Base-by-base conservation (phyloP, 2,797 vertebrate genomes). In the Typhlichthys subterraneus region DNA sequence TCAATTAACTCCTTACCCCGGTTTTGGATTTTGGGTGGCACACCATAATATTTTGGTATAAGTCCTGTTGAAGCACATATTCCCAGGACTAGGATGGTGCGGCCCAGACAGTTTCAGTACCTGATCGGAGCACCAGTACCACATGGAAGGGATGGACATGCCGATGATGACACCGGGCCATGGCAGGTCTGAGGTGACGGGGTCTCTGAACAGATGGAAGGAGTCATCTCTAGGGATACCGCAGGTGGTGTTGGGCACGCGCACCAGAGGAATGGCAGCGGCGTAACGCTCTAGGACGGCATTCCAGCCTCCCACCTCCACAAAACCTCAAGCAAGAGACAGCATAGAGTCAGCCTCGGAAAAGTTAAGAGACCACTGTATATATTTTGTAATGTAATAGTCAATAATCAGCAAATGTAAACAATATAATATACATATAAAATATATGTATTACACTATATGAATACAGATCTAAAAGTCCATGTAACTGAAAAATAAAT, bases 81-180 rank as follows among this genome's bases (percentile, higher is more conserved):
- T 46, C 19, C 53, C 5, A 67, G 19, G 53, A 53, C 12, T 10
- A 13, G 14, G 48, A 14, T 14, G 57, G 65, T 67, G 2, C 29
- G n/a, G 60, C 50, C 23, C 42, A 33, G 45, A 54, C 11, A n/a
- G 56, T 61, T 50, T 57, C 45, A 2, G 0, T 61, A 99, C 98
- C 96, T 99, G 98, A 54, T 99, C 98, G 0, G 97, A 97, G 68
- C 98, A 99, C 98, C 98, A 99, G 88, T 99, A 99, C 97, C 98
- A 99, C 78, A 99, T 92, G 45, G 96, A 97, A 0, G 96, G 96
- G 56, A 98, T 65, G 59, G 96, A 94, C 97, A 98, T 97, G 78
- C 98, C 97, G 31, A 99, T 72, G 63, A 99, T 45, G 15, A 97
- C 87, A 0, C 96, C 98, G 0, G 98, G 98, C 97, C 98, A 99